Evolutionary conservation across 2,888 invertebrate genomes (phyloP).

Genomic region (Nomada flava): DNA sequence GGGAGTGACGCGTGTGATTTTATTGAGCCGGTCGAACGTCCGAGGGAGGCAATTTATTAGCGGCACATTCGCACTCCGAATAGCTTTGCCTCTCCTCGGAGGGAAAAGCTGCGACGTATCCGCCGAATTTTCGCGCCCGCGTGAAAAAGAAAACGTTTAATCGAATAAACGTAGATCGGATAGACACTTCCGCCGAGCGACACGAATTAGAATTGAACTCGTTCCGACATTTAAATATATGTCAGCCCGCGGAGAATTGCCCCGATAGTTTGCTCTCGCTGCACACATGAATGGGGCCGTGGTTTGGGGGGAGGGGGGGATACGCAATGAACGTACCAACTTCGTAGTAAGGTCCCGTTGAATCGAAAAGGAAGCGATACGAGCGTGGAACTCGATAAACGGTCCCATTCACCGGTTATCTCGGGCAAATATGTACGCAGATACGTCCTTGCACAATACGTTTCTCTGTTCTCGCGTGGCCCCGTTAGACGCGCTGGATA

Average conservation of each 20-base stretch:
- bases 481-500: neutral
- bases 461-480: conserved; percentile 50
- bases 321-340: conserved; percentile 53
- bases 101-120: too few species aligned
- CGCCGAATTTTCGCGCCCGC: too few species aligned
- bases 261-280: neutral
- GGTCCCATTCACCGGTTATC: conserved; percentile 80
- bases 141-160: too few species aligned
- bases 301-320: neutral
- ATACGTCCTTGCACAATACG: conserved; percentile 60
- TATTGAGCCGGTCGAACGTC: conserved; percentile 10
- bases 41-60: conserved; percentile 8
- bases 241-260: neutral
- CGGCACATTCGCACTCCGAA: neutral
- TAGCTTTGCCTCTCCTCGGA: too few species aligned
- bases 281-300: conserved; percentile 20
- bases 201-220: too few species aligned
- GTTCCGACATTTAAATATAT: neutral
- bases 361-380: conserved; percentile 46
- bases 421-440: conserved; percentile 75
- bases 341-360: conserved; percentile 30
- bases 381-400: conserved; percentile 79
- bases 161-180: too few species aligned
- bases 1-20: conserved; percentile 12
- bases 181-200: too few species aligned